Evolutionary conservation across 1,140 invertebrate species (phyloP).

Genomic region (Potamilus streckersoni): DNA sequence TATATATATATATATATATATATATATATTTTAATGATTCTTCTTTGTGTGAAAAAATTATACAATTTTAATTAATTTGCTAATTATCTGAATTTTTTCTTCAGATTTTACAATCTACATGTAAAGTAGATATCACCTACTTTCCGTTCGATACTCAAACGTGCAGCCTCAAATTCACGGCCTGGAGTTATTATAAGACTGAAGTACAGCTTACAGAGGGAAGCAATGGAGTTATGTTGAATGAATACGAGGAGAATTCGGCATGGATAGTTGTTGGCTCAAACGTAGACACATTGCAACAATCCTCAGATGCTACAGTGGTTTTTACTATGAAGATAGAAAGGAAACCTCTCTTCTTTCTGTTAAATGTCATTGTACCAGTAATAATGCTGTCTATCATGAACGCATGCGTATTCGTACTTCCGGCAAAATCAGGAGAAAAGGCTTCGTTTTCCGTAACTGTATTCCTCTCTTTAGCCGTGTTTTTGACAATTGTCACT

Average conservation of each 20-base stretch:
- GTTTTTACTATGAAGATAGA: slow-evolving; percentile 37
- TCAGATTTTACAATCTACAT: slow-evolving; percentile 13
- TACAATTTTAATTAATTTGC: too few species aligned
- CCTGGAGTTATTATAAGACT: slow-evolving; percentile 6
- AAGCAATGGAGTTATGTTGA: neutral
- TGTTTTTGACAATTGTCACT: slow-evolving; percentile 38
- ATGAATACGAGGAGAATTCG: slow-evolving; percentile 25
- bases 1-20: too few species aligned
- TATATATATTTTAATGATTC: too few species aligned
- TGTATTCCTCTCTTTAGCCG: slow-evolving; percentile 39
- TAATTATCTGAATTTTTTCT: neutral
- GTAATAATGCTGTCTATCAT: slow-evolving; percentile 33
- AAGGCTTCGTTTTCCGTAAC: slow-evolving; percentile 38
- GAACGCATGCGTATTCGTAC: slow-evolving; percentile 34
- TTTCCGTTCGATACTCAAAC: slow-evolving; percentile 17
- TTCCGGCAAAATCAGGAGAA: slow-evolving; percentile 40
- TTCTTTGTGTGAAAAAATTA: too few species aligned
- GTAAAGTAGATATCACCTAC: slow-evolving; percentile 14
- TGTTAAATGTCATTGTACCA: slow-evolving; percentile 38
- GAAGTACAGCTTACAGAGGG: neutral
- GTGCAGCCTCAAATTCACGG: slow-evolving; percentile 4
- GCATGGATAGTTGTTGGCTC: slow-evolving; percentile 26
- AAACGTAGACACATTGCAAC: neutral
- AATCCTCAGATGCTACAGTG: neutral
- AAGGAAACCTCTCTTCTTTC: slow-evolving; percentile 29